A percentile compares a stretch with the other conserved stretches of the same genome.
Evolutionary conservation across 2,113 vertebrate genomes (phyloP).

Genomic region (Calypte anna): DNA sequence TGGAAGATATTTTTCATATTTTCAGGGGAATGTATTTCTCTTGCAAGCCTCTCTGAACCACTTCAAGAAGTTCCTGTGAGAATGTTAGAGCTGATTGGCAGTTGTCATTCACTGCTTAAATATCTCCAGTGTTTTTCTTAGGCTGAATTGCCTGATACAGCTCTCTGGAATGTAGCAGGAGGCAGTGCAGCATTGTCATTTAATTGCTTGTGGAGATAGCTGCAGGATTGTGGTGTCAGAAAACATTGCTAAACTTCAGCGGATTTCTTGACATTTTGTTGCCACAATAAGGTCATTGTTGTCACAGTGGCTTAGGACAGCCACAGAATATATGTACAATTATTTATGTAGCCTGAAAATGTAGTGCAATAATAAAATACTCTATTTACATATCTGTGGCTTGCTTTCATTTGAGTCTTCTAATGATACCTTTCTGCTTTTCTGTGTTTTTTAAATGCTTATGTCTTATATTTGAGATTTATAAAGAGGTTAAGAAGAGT

Average conservation of each 20-base stretch:
- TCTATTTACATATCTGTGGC: background rate
- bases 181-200: constrained; percentile 32
- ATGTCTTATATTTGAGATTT: background rate
- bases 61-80: background rate
- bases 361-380: constrained; percentile 43
- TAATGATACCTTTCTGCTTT: background rate
- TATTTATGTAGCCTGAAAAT: constrained; percentile 19
- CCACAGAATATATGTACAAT: background rate
- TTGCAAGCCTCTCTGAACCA: background rate
- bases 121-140: background rate
- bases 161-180: background rate
- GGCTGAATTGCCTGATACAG: background rate
- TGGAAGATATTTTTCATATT: background rate
- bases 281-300: constrained; percentile 60
- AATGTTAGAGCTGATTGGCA: constrained; percentile 9
- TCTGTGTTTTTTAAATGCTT: background rate
- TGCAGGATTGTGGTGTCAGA: constrained; percentile 58
- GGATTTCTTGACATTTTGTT: constrained; percentile 65
- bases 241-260: constrained; percentile 17
- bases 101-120: constrained; percentile 15
- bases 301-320: constrained; percentile 50
- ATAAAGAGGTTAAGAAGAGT: background rate
- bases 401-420: background rate
- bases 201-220: constrained; percentile 57
- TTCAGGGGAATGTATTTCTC: background rate